Evolutionary conservation across 1,140 invertebrate genomes (phyloP).

Genomic region (Brachionus plicatilis): DNA sequence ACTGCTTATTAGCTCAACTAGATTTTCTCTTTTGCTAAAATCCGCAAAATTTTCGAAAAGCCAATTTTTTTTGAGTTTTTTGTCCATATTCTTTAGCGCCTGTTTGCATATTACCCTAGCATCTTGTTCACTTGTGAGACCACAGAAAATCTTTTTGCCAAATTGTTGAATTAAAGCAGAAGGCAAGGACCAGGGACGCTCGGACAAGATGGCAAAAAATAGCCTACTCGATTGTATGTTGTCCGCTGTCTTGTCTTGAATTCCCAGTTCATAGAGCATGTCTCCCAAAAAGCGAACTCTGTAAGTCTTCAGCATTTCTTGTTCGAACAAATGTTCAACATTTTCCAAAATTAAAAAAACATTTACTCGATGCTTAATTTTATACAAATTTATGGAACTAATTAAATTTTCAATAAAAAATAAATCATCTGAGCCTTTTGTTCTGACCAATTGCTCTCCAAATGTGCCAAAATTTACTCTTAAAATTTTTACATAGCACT

Average conservation of each 20-base stretch:
- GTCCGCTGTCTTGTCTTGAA: neutral
- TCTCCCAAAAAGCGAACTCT: neutral
- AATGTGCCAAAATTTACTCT: neutral
- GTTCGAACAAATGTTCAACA: neutral
- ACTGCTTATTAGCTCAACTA: neutral
- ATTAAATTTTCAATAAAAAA: neutral
- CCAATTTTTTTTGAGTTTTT: neutral
- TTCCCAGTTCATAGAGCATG: neutral
- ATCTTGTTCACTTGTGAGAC: neutral
- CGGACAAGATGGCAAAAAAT: neutral
- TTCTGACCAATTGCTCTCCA: neutral
- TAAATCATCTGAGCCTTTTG: neutral
- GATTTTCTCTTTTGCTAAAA: neutral
- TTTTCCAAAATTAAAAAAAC: neutral
- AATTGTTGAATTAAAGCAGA: neutral
- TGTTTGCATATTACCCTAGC: neutral
- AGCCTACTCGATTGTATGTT: neutral
- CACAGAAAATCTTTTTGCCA: neutral
- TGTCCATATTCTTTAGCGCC: neutral
- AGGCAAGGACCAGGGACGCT: neutral
- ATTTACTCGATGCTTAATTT: neutral
- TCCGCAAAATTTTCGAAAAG: neutral
- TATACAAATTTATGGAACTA: neutral
- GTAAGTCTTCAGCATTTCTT: neutral
- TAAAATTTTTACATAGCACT: neutral